Evolutionary conservation across 2,888 invertebrate species (phyloP), one percentile per base, ranked within the genome.

Genomic region (Nipponacmea schrenckii): DNA sequence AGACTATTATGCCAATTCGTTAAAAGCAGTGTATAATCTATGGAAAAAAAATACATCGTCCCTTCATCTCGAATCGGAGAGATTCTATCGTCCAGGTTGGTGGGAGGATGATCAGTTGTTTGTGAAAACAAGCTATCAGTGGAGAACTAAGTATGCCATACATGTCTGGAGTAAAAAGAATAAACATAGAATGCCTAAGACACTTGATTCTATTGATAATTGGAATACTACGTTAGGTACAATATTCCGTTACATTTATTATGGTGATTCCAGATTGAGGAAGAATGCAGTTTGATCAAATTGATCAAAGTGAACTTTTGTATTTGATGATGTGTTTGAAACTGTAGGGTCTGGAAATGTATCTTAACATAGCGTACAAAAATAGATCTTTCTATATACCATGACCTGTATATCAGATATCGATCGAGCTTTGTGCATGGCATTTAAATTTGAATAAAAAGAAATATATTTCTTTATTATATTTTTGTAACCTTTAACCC

Each of bases 61-160:
- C 39, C 62, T 74, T 15, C 71, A 74, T 31, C 24, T 71, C 48
- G 71, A 71, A 39, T 65, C 67, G 17, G 24, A 63, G 31, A 31
- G 10, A 12, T 71, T 71, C 50, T 74, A 74, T 69, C 64, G 69
- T 27, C 74, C 74, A 10, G 69, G 68, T 68, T 74, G 74, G 74
- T 71, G 48, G 20, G 70, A 74, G 56, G 70, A 70, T 17, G 62
- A 62, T 24, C 44, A 39, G 20, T 63, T 74, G 24, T 74, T 70
- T 62, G 24, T 48, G n/a, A 12, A 46, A 27, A 24, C 46, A 3
- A 70, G 63, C 14, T 74, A 39, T 62, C 62, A 67, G 27, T 65
- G 70, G 68, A 66, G 65, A 17, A 27, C 20, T 5, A 67, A 56
- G 26, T 74, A 74, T 46, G 73, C 70, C 2, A 39, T 74, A 1